Evolutionary conservation across 2,888 invertebrate species (phyloP).

Genomic region (Trisateles emortualis): DNA sequence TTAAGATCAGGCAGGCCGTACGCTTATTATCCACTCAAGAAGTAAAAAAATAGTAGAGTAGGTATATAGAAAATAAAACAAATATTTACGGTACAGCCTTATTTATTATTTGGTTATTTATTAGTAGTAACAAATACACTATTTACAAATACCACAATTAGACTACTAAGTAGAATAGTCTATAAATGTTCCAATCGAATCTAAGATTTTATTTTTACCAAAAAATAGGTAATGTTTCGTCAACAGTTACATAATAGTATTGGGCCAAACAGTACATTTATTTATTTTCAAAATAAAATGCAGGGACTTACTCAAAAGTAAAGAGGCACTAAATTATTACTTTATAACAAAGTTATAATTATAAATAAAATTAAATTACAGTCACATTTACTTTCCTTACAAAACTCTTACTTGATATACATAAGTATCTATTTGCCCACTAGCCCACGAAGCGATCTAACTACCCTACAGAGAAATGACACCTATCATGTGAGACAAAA

Average conservation of each 20-base stretch:
- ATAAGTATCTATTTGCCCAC: constrained; percentile 43
- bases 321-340: constrained; percentile 24
- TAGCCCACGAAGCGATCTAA: constrained; percentile 35
- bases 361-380: constrained; percentile 38
- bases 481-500: constrained; percentile 41
- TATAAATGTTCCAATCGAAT: constrained; percentile 46
- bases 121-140: constrained; percentile 70
- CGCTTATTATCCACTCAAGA: too few relatives aligned
- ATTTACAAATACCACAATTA: constrained; percentile 78
- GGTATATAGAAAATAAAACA: constrained; percentile 45
- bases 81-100: constrained; percentile 53
- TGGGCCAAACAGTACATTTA: constrained; percentile 36
- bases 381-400: constrained; percentile 36
- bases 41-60: too few relatives aligned
- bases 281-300: constrained; percentile 33
- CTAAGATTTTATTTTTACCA: constrained; percentile 32
- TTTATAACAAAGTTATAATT: constrained; percentile 18
- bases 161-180: constrained; percentile 58
- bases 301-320: constrained; percentile 23
- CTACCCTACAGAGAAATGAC: constrained; percentile 27
- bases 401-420: constrained; percentile 33
- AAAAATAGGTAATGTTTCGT: constrained; percentile 39
- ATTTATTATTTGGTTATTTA: constrained; percentile 80
- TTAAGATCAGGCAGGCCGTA: too few relatives aligned
- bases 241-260: constrained; percentile 25